Evolutionary conservation across 1,140 invertebrate genomes (phyloP).

Genomic region (Octopus bimaculoides): DNA sequence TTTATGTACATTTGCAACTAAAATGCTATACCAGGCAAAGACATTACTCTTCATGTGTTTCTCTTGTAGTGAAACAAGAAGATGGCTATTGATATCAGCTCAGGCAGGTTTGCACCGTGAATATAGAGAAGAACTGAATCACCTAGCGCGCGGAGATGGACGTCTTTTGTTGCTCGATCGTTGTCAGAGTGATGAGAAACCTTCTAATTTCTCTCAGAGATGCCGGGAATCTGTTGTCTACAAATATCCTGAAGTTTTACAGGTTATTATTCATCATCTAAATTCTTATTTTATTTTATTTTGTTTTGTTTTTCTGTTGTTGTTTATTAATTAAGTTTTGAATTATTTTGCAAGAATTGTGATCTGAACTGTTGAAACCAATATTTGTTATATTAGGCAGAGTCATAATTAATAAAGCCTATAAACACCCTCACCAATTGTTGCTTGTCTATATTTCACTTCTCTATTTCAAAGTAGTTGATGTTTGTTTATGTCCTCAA

Average conservation of each 20-base stretch:
- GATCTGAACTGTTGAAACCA: no score
- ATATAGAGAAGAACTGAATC: conserved; percentile 70
- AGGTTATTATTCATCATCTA: conserved; percentile 54
- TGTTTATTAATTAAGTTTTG: neutral
- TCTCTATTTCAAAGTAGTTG: no score
- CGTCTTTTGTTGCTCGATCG: conserved; percentile 65
- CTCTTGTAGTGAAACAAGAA: conserved; percentile 45
- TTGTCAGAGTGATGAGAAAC: conserved; percentile 60
- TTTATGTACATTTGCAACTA: no score
- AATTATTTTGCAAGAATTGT: neutral
- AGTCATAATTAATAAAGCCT: no score
- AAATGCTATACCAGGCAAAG: no score
- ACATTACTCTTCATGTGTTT: conserved; percentile 11
- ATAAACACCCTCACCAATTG: no score
- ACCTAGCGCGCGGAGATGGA: conserved; percentile 55
- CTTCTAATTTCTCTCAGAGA: conserved; percentile 66
- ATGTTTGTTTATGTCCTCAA: no score
- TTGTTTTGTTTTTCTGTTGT: neutral
- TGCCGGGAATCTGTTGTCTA: conserved; percentile 62
- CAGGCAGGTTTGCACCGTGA: conserved; percentile 79
- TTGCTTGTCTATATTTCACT: no score
- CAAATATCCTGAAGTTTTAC: conserved; percentile 77
- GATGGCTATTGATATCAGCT: conserved; percentile 71
- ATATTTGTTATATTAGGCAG: no score
- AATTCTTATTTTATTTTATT: no score